Conservation (phyloP, 2,797 vertebrate genomes). For the Eulemur mongoz region DNA sequence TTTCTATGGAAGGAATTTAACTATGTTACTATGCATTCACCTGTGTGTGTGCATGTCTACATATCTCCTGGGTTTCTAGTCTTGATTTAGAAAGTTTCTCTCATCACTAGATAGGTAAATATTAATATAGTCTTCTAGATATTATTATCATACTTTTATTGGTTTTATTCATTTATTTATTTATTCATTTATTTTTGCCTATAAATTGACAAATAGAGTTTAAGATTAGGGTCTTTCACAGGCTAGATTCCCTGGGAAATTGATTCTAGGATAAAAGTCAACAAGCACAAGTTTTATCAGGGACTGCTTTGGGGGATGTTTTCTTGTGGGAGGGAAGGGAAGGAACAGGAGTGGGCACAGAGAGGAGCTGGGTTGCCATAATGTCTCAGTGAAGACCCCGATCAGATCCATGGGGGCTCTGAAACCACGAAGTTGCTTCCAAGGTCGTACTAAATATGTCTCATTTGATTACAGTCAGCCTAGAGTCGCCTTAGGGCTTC, state of each 20-base stretch:
- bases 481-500: background rate
- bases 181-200: background rate
- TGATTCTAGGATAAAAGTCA: background rate
- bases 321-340: background rate
- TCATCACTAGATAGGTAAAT: background rate
- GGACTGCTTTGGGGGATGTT: background rate
- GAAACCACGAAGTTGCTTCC: background rate
- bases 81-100: background rate
- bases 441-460: background rate
- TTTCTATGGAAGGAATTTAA: background rate
- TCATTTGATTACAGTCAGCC: background rate
- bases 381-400: background rate
- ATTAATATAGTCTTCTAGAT: background rate
- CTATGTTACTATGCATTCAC: background rate
- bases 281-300: background rate
- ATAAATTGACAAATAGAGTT: background rate
- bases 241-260: background rate
- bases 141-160: background rate
- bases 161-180: background rate
- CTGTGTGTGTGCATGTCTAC: background rate
- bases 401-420: background rate
- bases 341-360: background rate
- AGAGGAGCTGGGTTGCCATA: background rate
- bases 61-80: background rate
- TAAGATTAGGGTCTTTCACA: background rate